Conservation (phyloP, 2,888 invertebrate species). For the Lochmaea capreae region DNA sequence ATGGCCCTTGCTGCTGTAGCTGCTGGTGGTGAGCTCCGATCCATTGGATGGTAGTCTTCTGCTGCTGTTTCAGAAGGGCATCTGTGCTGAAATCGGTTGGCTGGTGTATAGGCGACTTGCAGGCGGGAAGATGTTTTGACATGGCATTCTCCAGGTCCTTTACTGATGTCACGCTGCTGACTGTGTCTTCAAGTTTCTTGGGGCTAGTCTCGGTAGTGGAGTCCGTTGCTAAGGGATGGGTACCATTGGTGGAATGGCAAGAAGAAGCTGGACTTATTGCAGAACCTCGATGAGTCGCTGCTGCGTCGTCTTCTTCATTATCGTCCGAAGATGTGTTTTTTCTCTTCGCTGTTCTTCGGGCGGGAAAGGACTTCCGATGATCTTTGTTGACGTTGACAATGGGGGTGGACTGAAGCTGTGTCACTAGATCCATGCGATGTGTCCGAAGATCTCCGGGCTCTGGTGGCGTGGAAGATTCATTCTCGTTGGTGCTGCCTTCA, state of each 20-base stretch:
- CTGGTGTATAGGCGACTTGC: constrained; percentile 73
- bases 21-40: constrained; percentile 85
- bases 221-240: constrained; percentile 66
- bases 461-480: constrained; percentile 58
- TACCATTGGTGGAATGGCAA: constrained; percentile 72
- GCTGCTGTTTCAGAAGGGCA: constrained; percentile 83
- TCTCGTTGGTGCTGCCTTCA: constrained; percentile 51
- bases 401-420: constrained; percentile 66
- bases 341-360: constrained; percentile 71
- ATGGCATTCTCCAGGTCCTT: constrained; percentile 96
- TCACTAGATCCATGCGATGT: constrained; percentile 67
- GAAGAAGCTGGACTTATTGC: constrained; percentile 73
- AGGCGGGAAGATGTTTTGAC: constrained; percentile 89
- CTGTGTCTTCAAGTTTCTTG: constrained; percentile 66
- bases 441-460: constrained; percentile 69
- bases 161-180: constrained; percentile 72
- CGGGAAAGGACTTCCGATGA: constrained; percentile 58
- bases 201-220: constrained; percentile 63
- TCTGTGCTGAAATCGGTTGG: constrained; percentile 91
- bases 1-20: constrained; percentile 68
- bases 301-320: constrained; percentile 68
- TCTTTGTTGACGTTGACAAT: constrained; percentile 49
- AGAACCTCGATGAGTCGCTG: constrained; percentile 60
- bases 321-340: constrained; percentile 70
- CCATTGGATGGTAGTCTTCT: constrained; percentile 91